Percentiles rank a stretch among this genome's conserved stretches.
Conservation (phyloP, 2,113 vertebrate genomes). For the Dascyllus trimaculatus region DNA sequence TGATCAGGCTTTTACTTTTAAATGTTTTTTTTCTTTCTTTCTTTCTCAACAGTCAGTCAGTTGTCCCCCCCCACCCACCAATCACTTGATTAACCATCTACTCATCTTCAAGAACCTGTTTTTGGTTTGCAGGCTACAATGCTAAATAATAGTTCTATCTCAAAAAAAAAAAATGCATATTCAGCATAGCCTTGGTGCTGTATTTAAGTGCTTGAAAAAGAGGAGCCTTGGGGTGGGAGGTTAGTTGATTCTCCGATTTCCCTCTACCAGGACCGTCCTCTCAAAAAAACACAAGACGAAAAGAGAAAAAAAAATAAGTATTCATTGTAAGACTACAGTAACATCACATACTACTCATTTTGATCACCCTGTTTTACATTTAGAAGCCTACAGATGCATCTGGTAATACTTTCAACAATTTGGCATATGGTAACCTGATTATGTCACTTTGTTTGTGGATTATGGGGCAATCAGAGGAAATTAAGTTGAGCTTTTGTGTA, state of each 20-base stretch:
- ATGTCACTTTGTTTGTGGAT: constrained; percentile 21
- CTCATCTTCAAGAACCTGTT: constrained; percentile 61
- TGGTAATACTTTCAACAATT: constrained; percentile 30
- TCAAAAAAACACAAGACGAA: constrained; percentile 14
- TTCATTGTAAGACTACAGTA: constrained; percentile 63
- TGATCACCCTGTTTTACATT: constrained; percentile 67
- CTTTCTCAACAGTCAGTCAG: constrained; percentile 28
- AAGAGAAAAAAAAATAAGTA: constrained; percentile 7
- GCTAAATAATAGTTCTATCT: constrained; percentile 55
- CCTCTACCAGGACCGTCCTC: constrained; percentile 49
- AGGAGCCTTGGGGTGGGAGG: constrained; percentile 41
- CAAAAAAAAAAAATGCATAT: constrained; percentile 70
- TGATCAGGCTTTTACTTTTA: constrained; percentile 33
- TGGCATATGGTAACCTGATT: constrained; percentile 50
- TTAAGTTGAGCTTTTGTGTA: background rate
- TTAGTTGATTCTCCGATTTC: constrained; percentile 42
- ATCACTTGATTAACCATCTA: constrained; percentile 45
- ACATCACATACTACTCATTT: constrained; percentile 37
- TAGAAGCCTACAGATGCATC: constrained; percentile 43
- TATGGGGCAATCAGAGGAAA: constrained; percentile 35
- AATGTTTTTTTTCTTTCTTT: background rate
- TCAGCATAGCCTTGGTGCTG: constrained; percentile 61
- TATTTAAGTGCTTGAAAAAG: constrained; percentile 73
- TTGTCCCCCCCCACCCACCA: background rate
- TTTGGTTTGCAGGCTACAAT: constrained; percentile 79